Base-by-base conservation (phyloP, 2,113 vertebrate species). In the Rousettus leschenaultii region DNA sequence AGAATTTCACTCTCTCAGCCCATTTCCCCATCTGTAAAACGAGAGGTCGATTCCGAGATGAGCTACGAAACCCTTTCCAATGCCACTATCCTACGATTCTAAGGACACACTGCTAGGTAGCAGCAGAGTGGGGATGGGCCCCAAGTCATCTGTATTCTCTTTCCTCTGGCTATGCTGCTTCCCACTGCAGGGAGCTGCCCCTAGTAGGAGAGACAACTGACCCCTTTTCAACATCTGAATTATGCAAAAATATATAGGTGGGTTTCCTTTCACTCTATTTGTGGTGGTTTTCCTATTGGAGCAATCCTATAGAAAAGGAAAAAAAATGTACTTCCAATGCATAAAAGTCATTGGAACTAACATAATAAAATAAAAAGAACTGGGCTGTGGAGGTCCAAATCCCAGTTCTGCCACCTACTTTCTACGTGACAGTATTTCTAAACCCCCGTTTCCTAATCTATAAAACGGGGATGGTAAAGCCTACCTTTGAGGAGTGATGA, bases 241-340 rank as follows among this genome's bases (percentile, higher is more conserved):
- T 97, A 95, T 53, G 94, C 80, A 97, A 96, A 93, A 93, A 95
- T 75, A 97, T 51, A 7, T 77, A 86, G 38, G 21, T 73, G 93
- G 87, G 59, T 90, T 94, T 95, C 94, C 59, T 88, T 95, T 86
- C 40, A 84, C 94, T 94, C 87, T 79, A 1, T 71, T 86, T 96
- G 82, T 57, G 38, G 80, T 84, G 63, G 74, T 59, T 74, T 91
- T 85, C 86, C 77, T 95, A 79, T 28, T 80, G 70, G 78, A 92
- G 89, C 59, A 90, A 89, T 79, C 75, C 86, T 82, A 94, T 6
- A 73, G 73, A 78, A 94, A 53, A 80, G 77, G 22, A 30, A 26
- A 71, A 65, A 75, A 71, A 74, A 68, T 40, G 35, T 1, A 88
- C 68, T 95, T 85, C 45, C 65, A 38, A 85, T 35, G 30, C n/a